A percentile compares a stretch with the other conserved stretches of the same genome.
Evolutionary conservation across 2,888 invertebrate genomes (phyloP).

Genomic region (Nezara viridula): DNA sequence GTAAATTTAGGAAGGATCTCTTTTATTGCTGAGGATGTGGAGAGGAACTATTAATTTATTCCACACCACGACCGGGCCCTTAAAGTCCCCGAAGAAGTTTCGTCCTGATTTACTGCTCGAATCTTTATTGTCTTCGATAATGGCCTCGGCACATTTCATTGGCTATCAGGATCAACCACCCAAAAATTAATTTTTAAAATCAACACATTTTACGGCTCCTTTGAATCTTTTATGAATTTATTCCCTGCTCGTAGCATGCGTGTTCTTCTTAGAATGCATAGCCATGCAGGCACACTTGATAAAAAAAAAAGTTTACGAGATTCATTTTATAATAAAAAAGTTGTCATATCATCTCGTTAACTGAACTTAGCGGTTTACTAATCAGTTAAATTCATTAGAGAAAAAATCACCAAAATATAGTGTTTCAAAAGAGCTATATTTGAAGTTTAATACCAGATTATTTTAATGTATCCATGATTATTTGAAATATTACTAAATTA

Average conservation of each 20-base stretch:
- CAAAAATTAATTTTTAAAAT: conserved; percentile 44
- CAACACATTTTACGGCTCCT: conserved; percentile 9
- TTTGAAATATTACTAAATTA: too few relatives aligned
- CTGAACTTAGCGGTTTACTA: too few relatives aligned
- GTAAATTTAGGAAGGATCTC: conserved; percentile 19
- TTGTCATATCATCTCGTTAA: too few relatives aligned
- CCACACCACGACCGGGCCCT: conserved; percentile 43
- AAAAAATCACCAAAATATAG: too few relatives aligned
- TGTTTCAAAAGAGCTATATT: too few relatives aligned
- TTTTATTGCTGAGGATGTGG: neutral
- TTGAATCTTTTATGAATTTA: neutral
- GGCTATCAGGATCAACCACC: conserved; percentile 24
- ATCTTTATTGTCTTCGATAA: conserved; percentile 36
- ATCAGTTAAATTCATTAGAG: too few relatives aligned
- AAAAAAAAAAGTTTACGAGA: too few relatives aligned
- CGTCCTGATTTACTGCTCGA: conserved; percentile 15
- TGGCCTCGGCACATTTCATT: neutral
- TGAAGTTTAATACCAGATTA: too few relatives aligned
- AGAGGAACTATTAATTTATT: conserved; percentile 49
- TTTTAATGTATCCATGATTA: too few relatives aligned
- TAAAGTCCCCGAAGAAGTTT: conserved; percentile 13
- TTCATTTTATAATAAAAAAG: too few relatives aligned
- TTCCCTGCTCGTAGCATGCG: neutral
- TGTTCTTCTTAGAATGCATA: neutral
- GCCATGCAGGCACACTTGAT: neutral